These are phyloP conservation scores for Hylaea fasciaria DNA, from an alignment of 2,888 invertebrate species.

Conservation along the genomic window DNA sequence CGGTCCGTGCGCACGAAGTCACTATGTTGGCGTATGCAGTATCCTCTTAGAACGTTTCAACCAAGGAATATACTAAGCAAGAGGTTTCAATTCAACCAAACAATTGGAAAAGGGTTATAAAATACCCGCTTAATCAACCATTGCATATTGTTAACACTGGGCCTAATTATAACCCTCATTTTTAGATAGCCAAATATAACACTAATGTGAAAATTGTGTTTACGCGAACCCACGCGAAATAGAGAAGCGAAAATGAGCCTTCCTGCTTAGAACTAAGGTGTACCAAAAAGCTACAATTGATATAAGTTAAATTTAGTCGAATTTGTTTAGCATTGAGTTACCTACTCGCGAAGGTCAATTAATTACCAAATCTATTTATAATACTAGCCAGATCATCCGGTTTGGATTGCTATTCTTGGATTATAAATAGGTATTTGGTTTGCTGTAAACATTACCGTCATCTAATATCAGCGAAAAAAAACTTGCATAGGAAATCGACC, in stretches of 20 bases:
- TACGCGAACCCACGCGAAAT: neutral
- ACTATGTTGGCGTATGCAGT: no score
- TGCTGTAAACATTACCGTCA: neutral
- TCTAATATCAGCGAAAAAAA: neutral
- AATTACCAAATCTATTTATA: constrained; percentile 23
- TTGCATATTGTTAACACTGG: no score
- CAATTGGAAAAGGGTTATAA: no score
- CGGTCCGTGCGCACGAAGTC: no score
- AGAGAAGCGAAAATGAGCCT: neutral
- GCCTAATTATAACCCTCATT: no score
- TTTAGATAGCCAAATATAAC: neutral
- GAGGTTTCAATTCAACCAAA: no score
- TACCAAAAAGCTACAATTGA: neutral
- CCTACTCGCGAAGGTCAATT: constrained; percentile 14
- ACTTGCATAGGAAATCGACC: no score
- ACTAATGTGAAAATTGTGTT: neutral
- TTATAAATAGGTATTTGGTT: constrained; percentile 1
- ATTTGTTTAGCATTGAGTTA: constrained; percentile 12
- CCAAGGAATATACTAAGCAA: no score
- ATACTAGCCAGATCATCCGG: constrained; percentile 1
- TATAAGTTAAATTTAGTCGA: constrained; percentile 13
- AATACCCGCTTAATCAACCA: no score
- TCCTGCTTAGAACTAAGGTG: neutral
- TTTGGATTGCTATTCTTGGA: neutral
- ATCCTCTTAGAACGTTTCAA: no score